These are phyloP conservation scores for Serinus canaria DNA, from an alignment of 2,113 vertebrate genomes.

Conservation along the genomic window DNA sequence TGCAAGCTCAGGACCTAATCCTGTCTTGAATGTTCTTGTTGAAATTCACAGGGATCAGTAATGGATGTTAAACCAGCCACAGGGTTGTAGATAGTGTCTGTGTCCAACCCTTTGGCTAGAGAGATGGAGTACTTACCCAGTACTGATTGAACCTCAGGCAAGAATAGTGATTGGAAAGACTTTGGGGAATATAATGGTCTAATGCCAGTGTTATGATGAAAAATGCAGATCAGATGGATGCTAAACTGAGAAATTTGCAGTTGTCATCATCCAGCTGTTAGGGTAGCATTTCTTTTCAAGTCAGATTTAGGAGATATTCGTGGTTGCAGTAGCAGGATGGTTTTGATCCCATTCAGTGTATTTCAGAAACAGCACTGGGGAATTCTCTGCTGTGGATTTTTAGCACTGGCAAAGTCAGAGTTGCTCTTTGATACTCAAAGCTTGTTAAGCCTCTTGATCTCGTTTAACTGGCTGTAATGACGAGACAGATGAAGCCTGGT, in stretches of 20 bases:
- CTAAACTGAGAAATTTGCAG: not conserved
- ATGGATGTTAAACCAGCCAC: not conserved
- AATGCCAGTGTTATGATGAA: not conserved
- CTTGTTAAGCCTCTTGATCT: constrained; percentile 1
- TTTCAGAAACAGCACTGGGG: not conserved
- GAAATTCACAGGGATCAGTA: not conserved
- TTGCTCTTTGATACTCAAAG: not conserved
- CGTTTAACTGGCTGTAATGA: not conserved
- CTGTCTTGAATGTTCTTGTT: not conserved
- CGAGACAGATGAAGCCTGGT: not conserved
- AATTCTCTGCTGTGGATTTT: not conserved
- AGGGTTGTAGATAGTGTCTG: not conserved
- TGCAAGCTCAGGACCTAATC: not conserved
- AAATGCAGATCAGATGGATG: not conserved
- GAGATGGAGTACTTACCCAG: not conserved
- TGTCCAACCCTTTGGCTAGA: not conserved
- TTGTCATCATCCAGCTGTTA: not conserved
- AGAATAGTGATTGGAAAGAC: not conserved
- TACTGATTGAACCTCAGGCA: not conserved
- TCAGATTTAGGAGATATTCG: not conserved
- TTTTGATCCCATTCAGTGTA: not conserved
- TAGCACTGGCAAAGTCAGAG: not conserved
- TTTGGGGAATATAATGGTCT: not conserved
- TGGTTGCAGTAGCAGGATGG: not conserved
- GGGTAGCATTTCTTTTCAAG: not conserved